phyloP scores from a whole-genome alignment of 1,140 invertebrate genomes.

The Wiebesia pumilae region DNA sequence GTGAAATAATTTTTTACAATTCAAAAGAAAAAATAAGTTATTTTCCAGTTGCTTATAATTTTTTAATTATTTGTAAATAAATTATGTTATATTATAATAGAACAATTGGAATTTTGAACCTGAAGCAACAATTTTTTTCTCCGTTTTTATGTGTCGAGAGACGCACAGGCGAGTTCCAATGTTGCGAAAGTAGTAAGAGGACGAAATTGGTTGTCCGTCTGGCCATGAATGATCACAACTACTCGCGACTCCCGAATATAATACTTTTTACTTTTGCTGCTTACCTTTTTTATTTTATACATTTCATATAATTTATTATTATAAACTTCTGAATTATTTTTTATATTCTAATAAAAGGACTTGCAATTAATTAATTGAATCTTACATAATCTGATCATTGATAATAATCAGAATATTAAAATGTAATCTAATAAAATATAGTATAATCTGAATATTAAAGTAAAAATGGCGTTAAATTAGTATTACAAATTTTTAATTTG shows the following conservation, averaged over 20 bases:
- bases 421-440: too few species aligned
- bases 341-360: background rate
- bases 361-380: background rate
- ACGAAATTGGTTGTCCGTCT: conserved; percentile 24
- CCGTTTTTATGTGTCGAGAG: background rate
- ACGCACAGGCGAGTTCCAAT: conserved; percentile 8
- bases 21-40: background rate
- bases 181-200: conserved; percentile 32
- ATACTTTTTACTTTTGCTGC: background rate
- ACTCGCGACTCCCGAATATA: background rate
- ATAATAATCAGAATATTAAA: too few species aligned
- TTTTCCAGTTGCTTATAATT: background rate
- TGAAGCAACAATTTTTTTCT: conserved; percentile 34
- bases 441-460: too few species aligned
- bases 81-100: background rate
- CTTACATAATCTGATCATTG: too few species aligned
- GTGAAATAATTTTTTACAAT: background rate
- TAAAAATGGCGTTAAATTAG: too few species aligned
- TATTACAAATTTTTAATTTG: too few species aligned
- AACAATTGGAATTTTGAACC: background rate
- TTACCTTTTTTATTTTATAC: background rate
- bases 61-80: background rate
- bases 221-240: conserved; percentile 8
- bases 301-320: background rate
- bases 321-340: background rate